phyloP scores from a whole-genome alignment of 2,888 invertebrate species.

The Nephrotoma flavescens region DNA sequence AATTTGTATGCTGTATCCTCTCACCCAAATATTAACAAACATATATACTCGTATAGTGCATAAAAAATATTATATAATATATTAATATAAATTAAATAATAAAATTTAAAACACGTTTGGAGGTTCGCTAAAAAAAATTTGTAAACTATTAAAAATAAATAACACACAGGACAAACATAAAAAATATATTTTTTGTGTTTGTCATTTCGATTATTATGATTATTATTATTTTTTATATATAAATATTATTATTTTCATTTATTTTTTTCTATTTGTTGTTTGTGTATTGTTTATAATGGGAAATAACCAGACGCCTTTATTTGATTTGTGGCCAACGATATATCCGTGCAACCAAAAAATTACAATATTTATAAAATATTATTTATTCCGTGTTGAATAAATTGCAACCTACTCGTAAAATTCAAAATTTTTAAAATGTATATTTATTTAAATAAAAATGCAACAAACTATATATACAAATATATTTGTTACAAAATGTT shows the following conservation, averaged over 20 bases:
- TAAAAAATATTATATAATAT: neutral
- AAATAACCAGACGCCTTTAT: neutral
- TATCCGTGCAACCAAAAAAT: neutral
- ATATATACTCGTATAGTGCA: neutral
- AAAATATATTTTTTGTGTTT: neutral
- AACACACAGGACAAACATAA: neutral
- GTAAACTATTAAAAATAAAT: neutral
- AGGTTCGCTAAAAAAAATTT: neutral
- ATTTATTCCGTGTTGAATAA: neutral
- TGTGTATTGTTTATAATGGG: neutral
- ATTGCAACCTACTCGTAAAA: neutral
- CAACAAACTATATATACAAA: neutral
- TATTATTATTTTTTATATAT: neutral
- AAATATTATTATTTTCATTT: neutral
- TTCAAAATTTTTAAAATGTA: neutral
- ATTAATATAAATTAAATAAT: neutral
- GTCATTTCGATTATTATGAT: neutral
- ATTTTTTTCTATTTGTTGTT: neutral
- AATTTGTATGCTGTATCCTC: neutral
- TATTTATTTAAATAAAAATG: neutral
- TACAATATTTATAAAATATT: neutral
- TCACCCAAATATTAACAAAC: neutral
- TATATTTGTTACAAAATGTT: neutral
- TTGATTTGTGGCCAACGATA: neutral
- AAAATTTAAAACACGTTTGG: neutral